Percentiles rank a stretch among this genome's conserved stretches.
These are phyloP conservation scores for Dryoscopus gambensis DNA, from an alignment of 2,113 vertebrate species.

Conservation along the genomic window DNA sequence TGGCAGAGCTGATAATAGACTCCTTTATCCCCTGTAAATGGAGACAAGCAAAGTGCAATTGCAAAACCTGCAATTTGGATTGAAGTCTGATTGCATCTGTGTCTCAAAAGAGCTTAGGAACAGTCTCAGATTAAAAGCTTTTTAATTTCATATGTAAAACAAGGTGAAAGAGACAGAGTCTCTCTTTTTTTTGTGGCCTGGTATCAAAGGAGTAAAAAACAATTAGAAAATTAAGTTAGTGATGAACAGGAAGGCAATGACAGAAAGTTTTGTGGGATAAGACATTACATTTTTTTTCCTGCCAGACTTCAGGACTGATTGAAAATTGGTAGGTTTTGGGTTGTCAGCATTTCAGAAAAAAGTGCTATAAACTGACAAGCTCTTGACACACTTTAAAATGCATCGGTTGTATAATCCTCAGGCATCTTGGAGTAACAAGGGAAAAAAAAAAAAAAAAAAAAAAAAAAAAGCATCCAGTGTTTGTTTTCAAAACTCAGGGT, in stretches of 20 bases:
- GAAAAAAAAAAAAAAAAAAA: not conserved
- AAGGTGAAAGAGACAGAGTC: not conserved
- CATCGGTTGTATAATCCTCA: not conserved
- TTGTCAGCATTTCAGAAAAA: slow-evolving; percentile 19
- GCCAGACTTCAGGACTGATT: not conserved
- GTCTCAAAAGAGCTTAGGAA: not conserved
- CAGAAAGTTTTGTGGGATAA: not conserved
- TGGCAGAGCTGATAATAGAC: not conserved
- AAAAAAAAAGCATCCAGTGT: not conserved
- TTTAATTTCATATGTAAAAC: not conserved
- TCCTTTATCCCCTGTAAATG: not conserved
- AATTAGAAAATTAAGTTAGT: not conserved
- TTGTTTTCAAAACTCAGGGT: not conserved
- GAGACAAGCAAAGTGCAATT: not conserved
- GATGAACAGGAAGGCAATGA: not conserved
- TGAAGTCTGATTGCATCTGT: not conserved
- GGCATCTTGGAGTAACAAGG: not conserved
- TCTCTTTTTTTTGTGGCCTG: not conserved
- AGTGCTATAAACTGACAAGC: not conserved
- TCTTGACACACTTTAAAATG: slow-evolving; percentile 17
- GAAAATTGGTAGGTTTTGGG: not conserved
- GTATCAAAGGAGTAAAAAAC: not conserved
- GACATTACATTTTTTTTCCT: not conserved
- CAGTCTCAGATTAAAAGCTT: not conserved
- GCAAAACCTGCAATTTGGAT: not conserved